Base-by-base conservation (phyloP, 2,888 invertebrate genomes). In the Melitaea athalia region DNA sequence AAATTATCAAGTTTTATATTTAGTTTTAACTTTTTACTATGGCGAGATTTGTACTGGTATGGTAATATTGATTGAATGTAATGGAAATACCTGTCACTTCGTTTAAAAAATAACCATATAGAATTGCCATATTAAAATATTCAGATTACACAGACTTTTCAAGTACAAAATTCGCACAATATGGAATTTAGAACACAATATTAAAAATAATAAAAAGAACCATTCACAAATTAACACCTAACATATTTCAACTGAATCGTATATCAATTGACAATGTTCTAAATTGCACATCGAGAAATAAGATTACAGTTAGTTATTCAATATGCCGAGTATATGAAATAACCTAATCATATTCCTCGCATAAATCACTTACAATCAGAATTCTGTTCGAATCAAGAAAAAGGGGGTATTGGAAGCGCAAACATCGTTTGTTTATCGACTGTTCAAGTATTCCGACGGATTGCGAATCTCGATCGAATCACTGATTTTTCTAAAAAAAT, bases 391-490 rank as follows among this genome's bases (percentile, higher is more conserved):
- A 76, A 72, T 73, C 67, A 72, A 66, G 70, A 70, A 72, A 70
- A 66, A 67, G 59, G 70, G 61, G 66, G 64, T 71, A 74, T 71
- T 72, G 72, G 61, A 72, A 73, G 63, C 45, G 69, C 75, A 75
- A 75, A 73, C 72, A 72, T 75, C 71, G 72, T 70, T 74, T 75
- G 75, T 75, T 68, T 74, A 73, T 70, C 62, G 55, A 70, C 62
- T 64, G 64, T 63, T 63, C 63, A 64, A 69, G 59, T 55, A 67
- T 68, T 70, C 72, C 59, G 64, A 63, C 64, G 59, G 68, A 69
- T 69, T 69, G 50, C 52, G 69, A 67, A 67, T 64, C 55, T 49
- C 43, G 64, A 70, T 72, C 62, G 52, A 64, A 67, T 70, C 67
- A 63, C 60, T 70, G 67, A 69, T 69, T 67, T 69, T 69, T 71